phyloP scores from a whole-genome alignment of 2,797 vertebrate species.

The Setipinna tenuifilis region DNA sequence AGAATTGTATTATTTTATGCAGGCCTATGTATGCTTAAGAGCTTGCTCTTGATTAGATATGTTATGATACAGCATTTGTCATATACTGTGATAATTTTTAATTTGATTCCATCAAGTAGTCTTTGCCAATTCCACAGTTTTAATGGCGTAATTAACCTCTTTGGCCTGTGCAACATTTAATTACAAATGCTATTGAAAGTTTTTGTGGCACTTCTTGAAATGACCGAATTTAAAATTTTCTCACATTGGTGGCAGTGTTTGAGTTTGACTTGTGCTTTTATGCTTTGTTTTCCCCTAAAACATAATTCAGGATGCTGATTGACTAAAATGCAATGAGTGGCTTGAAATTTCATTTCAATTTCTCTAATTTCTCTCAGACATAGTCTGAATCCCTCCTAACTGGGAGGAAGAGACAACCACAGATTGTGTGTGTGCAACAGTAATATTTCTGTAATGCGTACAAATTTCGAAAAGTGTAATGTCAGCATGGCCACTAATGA shows the following conservation, averaged over 20 bases:
- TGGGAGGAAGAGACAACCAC: not conserved
- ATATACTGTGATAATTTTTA: not conserved
- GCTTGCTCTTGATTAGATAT: not conserved
- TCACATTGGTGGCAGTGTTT: no score
- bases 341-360: not conserved
- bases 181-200: not conserved
- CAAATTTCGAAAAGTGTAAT: slow-evolving; percentile 38
- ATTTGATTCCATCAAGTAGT: not conserved
- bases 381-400: not conserved
- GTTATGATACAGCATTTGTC: not conserved
- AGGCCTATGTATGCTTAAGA: not conserved
- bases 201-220: not conserved
- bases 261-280: not conserved
- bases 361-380: not conserved
- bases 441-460: slow-evolving; percentile 29
- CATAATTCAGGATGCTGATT: no score
- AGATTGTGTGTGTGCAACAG: not conserved
- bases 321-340: no score
- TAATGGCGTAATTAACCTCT: not conserved
- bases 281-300: not conserved
- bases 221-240: not conserved
- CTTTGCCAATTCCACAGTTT: not conserved
- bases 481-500: slow-evolving; percentile 47
- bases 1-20: not conserved
- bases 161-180: not conserved